Evolutionary conservation across 2,797 vertebrate genomes (phyloP), one percentile per base, ranked within the genome.

Genomic region (Leptodactylus fallax): DNA sequence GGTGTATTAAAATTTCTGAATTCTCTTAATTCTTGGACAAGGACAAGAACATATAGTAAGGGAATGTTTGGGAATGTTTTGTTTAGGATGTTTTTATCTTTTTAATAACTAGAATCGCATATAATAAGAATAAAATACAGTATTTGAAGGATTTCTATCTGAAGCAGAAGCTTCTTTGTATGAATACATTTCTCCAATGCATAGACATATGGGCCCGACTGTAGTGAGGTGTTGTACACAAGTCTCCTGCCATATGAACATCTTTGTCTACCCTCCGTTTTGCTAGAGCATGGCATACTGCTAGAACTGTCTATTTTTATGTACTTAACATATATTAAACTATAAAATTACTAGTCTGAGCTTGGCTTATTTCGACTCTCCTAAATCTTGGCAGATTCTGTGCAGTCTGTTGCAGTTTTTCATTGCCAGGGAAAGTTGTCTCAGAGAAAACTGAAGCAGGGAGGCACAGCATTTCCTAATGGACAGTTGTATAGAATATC

Each of bases 321-420:
- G 95, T 93, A 93, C 91, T 94, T 94, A 94, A 94, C 94, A 94
- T 96, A 95, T 93, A 95, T 93, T 95, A 95, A 95, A 95, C 95
- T 94, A 95, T 95, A 95, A 95, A 95, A 95, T 96, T 95, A 95
- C 95, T 95, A 95, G 93, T 94, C 93, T 94, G 92, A 94, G 94
- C 94, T 95, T 96, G 95, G 95, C 95, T 94, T 95, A 79, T 93
- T 94, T 93, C 94, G 93, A 92, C 94, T 94, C 91, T 94, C 94
- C 92, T 91, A 92, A 94, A 94, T 95, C 93, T 94, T 96, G 95
- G 95, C 95, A 95, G 93, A 77, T 89, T 86, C 92, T 88, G 88
- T 90, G 89, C 94, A 96, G 95, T 95, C 95, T 96, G 95, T 95
- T 95, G 92, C 94, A 91, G 92, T 92, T 93, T 91, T 91, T 93